phyloP scores from a whole-genome alignment of 1,140 invertebrate genomes.

The Pantala flavescens region DNA sequence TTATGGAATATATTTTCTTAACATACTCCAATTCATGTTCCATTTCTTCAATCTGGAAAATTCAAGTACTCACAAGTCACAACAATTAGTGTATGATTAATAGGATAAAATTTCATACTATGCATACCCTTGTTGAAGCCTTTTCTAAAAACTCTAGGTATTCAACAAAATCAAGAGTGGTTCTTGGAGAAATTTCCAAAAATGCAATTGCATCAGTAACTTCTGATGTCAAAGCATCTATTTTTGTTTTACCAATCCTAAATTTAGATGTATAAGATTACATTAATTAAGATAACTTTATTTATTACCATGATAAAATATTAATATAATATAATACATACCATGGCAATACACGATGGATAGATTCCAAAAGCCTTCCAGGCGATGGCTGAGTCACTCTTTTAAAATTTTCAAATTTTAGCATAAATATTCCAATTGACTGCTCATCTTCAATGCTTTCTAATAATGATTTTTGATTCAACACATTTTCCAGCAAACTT shows the following conservation, averaged over 20 bases:
- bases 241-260: constrained; percentile 48
- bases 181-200: constrained; percentile 47
- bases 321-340: constrained; percentile 24
- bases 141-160: constrained; percentile 58
- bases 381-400: constrained; percentile 55
- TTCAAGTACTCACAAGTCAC: constrained; percentile 3
- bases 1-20: constrained; percentile 60
- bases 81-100: constrained; percentile 17
- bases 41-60: constrained; percentile 44
- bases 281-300: constrained; percentile 13
- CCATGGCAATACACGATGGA: constrained; percentile 42
- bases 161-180: constrained; percentile 53
- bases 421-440: constrained; percentile 51
- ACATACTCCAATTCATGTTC: constrained; percentile 53
- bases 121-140: constrained; percentile 39
- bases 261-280: constrained; percentile 16
- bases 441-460: constrained; percentile 49
- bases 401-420: constrained; percentile 61
- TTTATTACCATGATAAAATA: too few species aligned
- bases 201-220: constrained; percentile 47
- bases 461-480: constrained; percentile 46
- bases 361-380: constrained; percentile 49
- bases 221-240: constrained; percentile 45
- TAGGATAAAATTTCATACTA: constrained; percentile 14
- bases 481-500: constrained; percentile 45